Conservation (phyloP, 2,113 vertebrate species). For the Sorex fumeus region DNA sequence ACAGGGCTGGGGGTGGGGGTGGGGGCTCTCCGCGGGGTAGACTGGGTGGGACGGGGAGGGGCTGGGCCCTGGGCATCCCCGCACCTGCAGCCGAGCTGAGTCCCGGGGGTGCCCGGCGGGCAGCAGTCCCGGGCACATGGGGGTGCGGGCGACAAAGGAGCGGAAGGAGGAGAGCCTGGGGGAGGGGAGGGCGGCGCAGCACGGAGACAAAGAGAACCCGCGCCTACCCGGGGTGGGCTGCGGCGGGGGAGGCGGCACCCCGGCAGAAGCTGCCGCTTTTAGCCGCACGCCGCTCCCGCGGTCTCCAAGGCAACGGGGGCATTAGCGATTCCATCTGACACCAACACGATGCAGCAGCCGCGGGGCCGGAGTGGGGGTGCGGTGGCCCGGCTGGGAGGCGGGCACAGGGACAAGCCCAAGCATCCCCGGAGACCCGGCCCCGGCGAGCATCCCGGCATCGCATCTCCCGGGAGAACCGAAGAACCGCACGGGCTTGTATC, state of each 20-base stretch:
- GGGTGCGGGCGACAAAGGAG: not conserved
- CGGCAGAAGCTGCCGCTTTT: constrained; percentile 69
- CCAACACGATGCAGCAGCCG: constrained; percentile 78
- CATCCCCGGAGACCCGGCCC: not conserved
- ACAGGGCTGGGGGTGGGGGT: not conserved
- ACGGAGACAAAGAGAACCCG: constrained; percentile 70
- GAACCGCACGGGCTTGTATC: too few relatives aligned
- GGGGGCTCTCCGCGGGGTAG: too few relatives aligned
- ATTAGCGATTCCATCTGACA: constrained; percentile 92
- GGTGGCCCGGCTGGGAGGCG: not conserved
- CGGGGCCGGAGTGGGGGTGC: constrained; percentile 65
- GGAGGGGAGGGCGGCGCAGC: not conserved
- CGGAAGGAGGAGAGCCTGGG: not conserved
- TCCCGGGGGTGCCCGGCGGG: not conserved
- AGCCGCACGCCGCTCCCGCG: constrained; percentile 62
- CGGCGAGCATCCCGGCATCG: too few relatives aligned
- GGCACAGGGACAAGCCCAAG: not conserved
- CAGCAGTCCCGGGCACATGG: not conserved
- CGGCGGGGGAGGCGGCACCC: constrained; percentile 36
- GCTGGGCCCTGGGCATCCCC: not conserved
- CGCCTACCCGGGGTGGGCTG: constrained; percentile 65
- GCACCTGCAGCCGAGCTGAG: not conserved
- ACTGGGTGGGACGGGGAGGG: too few relatives aligned
- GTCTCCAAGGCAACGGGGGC: constrained; percentile 91
- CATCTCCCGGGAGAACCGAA: too few relatives aligned